Evolutionary conservation across 2,888 invertebrate genomes (phyloP).

Genomic region (Dusona sp.): DNA sequence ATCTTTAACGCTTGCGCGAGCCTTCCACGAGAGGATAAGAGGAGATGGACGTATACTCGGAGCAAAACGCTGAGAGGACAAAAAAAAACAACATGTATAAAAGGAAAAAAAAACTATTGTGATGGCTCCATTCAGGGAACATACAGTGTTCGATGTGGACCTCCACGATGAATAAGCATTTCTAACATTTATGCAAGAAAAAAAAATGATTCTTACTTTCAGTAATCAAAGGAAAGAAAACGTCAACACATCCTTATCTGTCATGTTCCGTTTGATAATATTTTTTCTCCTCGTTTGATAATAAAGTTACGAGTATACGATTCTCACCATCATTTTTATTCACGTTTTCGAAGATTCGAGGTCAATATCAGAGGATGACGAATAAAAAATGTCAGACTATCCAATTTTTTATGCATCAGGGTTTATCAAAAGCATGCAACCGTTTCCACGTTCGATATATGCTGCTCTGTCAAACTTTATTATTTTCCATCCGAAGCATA

Average conservation of each 20-base stretch:
- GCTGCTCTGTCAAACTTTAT: too few relatives aligned
- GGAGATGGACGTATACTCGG: constrained; percentile 24
- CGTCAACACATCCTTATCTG: neutral
- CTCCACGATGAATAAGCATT: constrained; percentile 40
- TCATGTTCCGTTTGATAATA: neutral
- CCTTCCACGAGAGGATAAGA: constrained; percentile 53
- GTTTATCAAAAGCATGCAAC: too few relatives aligned
- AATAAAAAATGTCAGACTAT: too few relatives aligned
- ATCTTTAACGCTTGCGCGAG: constrained; percentile 61
- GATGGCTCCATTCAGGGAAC: constrained; percentile 60
- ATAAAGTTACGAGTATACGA: neutral
- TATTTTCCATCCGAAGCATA: too few relatives aligned
- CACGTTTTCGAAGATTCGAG: too few relatives aligned
- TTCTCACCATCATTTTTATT: neutral
- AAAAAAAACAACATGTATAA: neutral
- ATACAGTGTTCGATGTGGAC: constrained; percentile 25
- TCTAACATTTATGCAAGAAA: neutral
- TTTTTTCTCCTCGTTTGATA: neutral
- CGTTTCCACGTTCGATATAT: too few relatives aligned
- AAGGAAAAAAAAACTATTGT: constrained; percentile 33
- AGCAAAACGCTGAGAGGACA: constrained; percentile 37
- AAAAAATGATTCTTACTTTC: neutral
- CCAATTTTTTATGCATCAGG: too few relatives aligned
- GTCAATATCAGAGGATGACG: too few relatives aligned
- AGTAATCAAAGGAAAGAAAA: neutral